Base-by-base conservation (phyloP, 2,888 invertebrate genomes). In the Carpatolechia fugitivella region DNA sequence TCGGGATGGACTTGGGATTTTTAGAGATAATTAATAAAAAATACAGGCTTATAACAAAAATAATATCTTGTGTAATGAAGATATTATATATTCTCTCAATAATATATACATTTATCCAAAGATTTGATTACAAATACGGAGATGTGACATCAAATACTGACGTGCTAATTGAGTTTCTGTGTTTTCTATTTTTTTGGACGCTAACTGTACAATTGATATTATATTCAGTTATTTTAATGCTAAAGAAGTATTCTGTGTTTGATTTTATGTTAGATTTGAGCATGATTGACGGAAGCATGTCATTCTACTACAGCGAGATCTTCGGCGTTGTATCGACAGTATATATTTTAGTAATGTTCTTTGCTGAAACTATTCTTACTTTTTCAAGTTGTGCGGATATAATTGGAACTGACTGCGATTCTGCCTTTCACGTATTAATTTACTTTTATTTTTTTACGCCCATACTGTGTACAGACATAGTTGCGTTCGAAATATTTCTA, bases 401-500 rank as follows among this genome's bases (percentile, higher is more conserved):
- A 8, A 20, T 18, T 7, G 40, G 10, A 3, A 20, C 11, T 18
- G 11, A 18, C 8, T 41, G 40, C 10, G 40, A 41, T 5, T 18
- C 40, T 18, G 20, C 18, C 18, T 20, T 20, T 20, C 20, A 11
- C 8, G 0, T 20, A 5, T 3, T 41, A 4, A 8, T 11, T 10
- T 41, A 18, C 18, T 11, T 18, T 18, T 41, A 18, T 20, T 11
- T 18, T 29, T 20, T 24, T 14, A n/a, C n/a, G 3, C 54, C 54
- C 2, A 11, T 20, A 11, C 31, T 41, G 6, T 49, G 54, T 14
- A 10, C 49, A 2, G 54, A 55, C 11, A 14, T 16, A 8, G 49
- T 55, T 24, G 13, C 41, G 10, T 29, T 56, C 2, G 49, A 57
- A 11, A 54, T 55, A 13, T 33, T 52, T 29, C 38, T 51, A 6